Evolutionary conservation across 2,888 invertebrate species (phyloP), one percentile per base, ranked within the genome.

Genomic region (Pristionchus arcanus): DNA sequence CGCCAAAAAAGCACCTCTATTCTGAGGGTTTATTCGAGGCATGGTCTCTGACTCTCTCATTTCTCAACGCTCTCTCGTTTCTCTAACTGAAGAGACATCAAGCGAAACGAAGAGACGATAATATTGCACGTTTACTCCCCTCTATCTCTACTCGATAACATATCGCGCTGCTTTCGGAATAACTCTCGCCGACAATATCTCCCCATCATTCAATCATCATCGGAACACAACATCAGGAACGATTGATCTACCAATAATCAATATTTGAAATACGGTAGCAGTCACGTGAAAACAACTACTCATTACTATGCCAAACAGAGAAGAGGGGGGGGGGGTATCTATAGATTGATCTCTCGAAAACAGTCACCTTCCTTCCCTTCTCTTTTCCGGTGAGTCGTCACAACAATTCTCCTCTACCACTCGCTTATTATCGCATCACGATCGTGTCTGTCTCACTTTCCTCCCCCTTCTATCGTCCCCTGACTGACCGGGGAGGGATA

Each of bases 331-430:
- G 21, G 74, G 31, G 37, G 77, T 42, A 77, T 77, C 77, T 77
- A 77, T 77, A 77, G 77, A 77, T 77, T 77, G 77, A 77, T 77
- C 77, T 71, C 71, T 77, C 77, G 77, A 77, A 77, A 77, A 77
- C 77, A 77, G 77, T 77, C 77, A 37, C 77, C 77, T 63, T 63
- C 63, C 63, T 2, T 63, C 25, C 31, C 71, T 74, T 37, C 71
- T 74, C 77, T 77, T 77, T 42, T 77, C 77, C 77, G 37, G 37
- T 42, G 21, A 37, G 37, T 63, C 53, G 15, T 53, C 77, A 77
- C 77, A 77, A 77, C 77, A 77, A 77, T 49, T 13, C 42, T 49
- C 71, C 34, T 31, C 71, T 19, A 34, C 77, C 77, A 49, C 42
- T 49, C 42, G 42, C 77, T 77, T 77, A 77, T 77, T 77, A 77